Conservation (phyloP, 1,140 invertebrate genomes). For the Magallana ariakensis region DNA sequence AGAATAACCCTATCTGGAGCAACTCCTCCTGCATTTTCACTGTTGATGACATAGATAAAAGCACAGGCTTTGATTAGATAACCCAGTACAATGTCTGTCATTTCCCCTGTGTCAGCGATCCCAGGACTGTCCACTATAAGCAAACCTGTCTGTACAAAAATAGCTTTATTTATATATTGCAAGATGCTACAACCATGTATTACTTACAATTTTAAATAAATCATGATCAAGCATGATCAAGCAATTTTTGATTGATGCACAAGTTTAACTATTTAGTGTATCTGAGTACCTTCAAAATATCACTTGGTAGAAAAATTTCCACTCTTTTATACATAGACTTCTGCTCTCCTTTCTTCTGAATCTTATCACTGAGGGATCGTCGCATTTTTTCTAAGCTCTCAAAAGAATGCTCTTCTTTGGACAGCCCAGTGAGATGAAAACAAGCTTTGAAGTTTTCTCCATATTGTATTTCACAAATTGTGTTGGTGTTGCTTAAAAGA, state of each 20-base stretch:
- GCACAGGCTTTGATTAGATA: slow-evolving; percentile 68
- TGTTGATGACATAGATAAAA: slow-evolving; percentile 75
- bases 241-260: no score
- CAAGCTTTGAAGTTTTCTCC: slow-evolving; percentile 46
- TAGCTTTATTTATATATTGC: neutral
- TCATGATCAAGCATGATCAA: no score
- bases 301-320: slow-evolving; percentile 64
- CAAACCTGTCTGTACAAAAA: slow-evolving; percentile 65
- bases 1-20: slow-evolving; percentile 70
- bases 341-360: slow-evolving; percentile 44
- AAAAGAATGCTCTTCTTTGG: neutral
- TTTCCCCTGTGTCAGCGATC: slow-evolving; percentile 72
- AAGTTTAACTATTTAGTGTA: no score
- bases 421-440: slow-evolving; percentile 42
- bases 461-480: slow-evolving; percentile 64
- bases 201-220: neutral
- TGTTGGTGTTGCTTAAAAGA: slow-evolving; percentile 64
- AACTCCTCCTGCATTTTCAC: slow-evolving; percentile 72
- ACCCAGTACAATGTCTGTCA: slow-evolving; percentile 68
- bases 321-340: slow-evolving; percentile 52
- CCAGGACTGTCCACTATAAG: slow-evolving; percentile 75
- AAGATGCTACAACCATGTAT: neutral
- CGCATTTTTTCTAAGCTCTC: slow-evolving; percentile 37
- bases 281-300: slow-evolving; percentile 62
- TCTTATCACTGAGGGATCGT: slow-evolving; percentile 16